Evolutionary conservation across 2,797 vertebrate species (phyloP).

Genomic region (Pagetopsis macropterus): DNA sequence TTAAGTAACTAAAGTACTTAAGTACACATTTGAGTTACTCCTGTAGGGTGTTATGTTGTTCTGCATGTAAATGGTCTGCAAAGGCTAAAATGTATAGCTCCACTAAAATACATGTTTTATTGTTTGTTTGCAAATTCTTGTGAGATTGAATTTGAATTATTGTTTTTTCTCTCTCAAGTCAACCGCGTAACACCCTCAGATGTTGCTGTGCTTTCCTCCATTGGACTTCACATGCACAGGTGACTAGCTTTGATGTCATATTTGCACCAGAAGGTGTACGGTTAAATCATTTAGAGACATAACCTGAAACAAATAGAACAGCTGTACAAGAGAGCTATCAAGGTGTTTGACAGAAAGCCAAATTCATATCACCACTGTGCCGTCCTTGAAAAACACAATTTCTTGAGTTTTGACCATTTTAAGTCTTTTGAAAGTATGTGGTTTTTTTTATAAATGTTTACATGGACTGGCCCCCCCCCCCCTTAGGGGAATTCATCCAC

Average conservation of each 20-base stretch:
- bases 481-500: too few relatives aligned
- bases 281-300: neutral
- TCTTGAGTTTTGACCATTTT: too few relatives aligned
- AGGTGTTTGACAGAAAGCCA: too few relatives aligned
- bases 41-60: neutral
- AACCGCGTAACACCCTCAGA: constrained; percentile 70
- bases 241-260: constrained; percentile 30
- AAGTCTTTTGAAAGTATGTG: too few relatives aligned
- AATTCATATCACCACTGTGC: too few relatives aligned
- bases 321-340: too few relatives aligned
- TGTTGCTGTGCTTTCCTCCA: constrained; percentile 59
- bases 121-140: too few relatives aligned
- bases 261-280: neutral
- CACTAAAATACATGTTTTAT: neutral
- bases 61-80: neutral
- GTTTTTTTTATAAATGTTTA: too few relatives aligned
- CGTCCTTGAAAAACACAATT: too few relatives aligned
- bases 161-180: constrained; percentile 48
- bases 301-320: too few relatives aligned
- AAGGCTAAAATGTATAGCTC: too few relatives aligned
- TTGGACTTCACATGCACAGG: constrained; percentile 64
- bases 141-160: rapidly evolving
- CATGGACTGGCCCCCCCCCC: too few relatives aligned
- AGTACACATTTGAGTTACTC: neutral
- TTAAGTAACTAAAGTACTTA: neutral